Conservation (phyloP, 2,797 vertebrate species). For the Rachycentron canadum region DNA sequence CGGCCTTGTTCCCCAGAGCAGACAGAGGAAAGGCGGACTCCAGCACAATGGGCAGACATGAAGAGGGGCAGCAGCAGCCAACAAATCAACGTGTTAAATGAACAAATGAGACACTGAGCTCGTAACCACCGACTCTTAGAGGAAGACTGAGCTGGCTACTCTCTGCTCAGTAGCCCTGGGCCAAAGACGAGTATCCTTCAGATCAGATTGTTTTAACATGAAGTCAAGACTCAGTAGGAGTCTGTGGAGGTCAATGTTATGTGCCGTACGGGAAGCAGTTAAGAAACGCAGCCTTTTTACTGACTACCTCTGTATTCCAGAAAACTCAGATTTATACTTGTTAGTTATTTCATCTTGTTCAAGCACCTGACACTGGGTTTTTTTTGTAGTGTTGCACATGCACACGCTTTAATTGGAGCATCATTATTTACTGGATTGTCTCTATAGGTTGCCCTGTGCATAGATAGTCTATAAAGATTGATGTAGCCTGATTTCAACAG, state of each 20-base stretch:
- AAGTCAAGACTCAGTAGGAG: background rate
- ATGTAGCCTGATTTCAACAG: too few species aligned
- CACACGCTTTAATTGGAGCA: too few species aligned
- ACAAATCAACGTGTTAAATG: slow-evolving; percentile 51
- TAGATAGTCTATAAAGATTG: too few species aligned
- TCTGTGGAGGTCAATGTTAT: background rate
- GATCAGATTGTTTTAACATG: background rate
- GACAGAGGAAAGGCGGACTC: background rate
- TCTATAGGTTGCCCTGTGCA: too few species aligned
- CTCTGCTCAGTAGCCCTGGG: slow-evolving; percentile 2
- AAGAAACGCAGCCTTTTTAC: background rate
- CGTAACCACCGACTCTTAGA: slow-evolving; percentile 18
- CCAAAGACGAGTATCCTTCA: background rate
- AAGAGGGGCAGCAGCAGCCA: slow-evolving; percentile 45
- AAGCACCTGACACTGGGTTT: too few species aligned
- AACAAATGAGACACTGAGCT: slow-evolving; percentile 43
- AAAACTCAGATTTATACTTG: too few species aligned
- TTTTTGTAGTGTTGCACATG: too few species aligned
- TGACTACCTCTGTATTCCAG: background rate
- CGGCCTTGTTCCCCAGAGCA: background rate
- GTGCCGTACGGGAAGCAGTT: background rate
- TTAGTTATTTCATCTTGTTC: too few species aligned
- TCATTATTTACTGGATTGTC: too few species aligned
- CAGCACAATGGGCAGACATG: slow-evolving; percentile 21
- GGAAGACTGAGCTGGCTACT: slow-evolving; percentile 16